Evolutionary conservation across 2,888 invertebrate species (phyloP), one percentile per base, ranked within the genome.

Genomic region (Biston betularia): DNA sequence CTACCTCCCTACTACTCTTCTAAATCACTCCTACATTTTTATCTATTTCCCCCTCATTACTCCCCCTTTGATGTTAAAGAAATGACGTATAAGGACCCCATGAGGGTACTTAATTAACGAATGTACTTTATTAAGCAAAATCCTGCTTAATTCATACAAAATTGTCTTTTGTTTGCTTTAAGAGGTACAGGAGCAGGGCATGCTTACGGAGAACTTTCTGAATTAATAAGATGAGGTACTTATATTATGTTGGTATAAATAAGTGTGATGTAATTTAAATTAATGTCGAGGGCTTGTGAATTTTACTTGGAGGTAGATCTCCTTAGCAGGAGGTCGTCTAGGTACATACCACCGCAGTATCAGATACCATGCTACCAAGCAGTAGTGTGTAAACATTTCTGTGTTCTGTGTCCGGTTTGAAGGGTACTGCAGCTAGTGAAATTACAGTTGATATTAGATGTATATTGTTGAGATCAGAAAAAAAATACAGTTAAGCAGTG

Each of bases 101-200:
- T 59, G 67, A 63, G 59, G 63, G 63, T 54, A 59, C 54, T 63
- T 68, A 68, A 68, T 67, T 67, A 67, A 67, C 35, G 45, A 34
- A 34, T 34, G 50, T 40, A 50, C 55, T 59, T 68, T 63, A 63
- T 63, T 67, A 15, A 54, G 46, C 50, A 56, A 63, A 63, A 68
- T 68, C 59, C 58, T 44, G 58, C 54, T 49, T 63, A 54, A 67
- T 63, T 63, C 67, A 55, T 59, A 54, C 58, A 59, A 68, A 68
- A 68, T 63, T 68, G 67, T 63, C 63, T 40, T 59, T 68, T 68
- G 58, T 68, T 63, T 60, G 63, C 15, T 42, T n/a, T 63, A 59
- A 58, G 63, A 63, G 67, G 61, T 33, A 67, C 48, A 62, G 53
- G 40, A 15, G 40, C 4, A 12, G 46, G 50, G 45, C 3, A 45